Conservation (phyloP, 2,888 invertebrate genomes). For the Drepana falcataria region DNA sequence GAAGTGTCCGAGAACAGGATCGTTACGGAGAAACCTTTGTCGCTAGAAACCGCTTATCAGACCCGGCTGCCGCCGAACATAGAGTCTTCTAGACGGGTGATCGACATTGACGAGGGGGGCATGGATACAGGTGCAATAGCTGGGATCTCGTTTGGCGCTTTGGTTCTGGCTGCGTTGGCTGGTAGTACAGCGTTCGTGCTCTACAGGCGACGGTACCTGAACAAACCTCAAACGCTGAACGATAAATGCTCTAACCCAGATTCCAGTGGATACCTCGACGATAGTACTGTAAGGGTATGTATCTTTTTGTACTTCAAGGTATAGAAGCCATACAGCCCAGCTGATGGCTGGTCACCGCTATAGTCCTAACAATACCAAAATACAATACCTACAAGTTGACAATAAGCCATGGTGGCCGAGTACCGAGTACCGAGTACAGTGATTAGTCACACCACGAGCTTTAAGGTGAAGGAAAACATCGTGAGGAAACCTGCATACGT, state of each 20-base stretch:
- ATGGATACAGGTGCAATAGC: constrained; percentile 82
- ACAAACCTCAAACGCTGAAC: constrained; percentile 90
- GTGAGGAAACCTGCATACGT: too few species aligned
- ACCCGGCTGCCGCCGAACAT: constrained; percentile 63
- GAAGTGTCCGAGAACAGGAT: constrained; percentile 60
- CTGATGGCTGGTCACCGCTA: too few species aligned
- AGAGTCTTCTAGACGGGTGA: constrained; percentile 61
- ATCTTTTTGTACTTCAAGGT: constrained; percentile 4
- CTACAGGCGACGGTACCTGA: constrained; percentile 85
- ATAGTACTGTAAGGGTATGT: constrained; percentile 90
- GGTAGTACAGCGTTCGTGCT: constrained; percentile 83
- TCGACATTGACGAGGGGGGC: constrained; percentile 49
- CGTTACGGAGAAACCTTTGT: constrained; percentile 67
- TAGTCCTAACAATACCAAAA: too few species aligned
- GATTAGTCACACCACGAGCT: too few species aligned
- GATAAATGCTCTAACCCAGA: constrained; percentile 91
- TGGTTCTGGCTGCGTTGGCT: constrained; percentile 81
- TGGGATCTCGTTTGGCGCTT: constrained; percentile 83
- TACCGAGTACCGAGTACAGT: too few species aligned
- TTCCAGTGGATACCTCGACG: constrained; percentile 91
- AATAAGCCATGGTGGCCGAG: too few species aligned
- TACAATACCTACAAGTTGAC: too few species aligned
- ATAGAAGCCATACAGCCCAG: too few species aligned
- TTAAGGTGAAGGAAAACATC: too few species aligned
- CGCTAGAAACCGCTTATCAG: constrained; percentile 65